Base-by-base conservation (phyloP, 2,888 invertebrate species). In the Polydrusus cervinus region DNA sequence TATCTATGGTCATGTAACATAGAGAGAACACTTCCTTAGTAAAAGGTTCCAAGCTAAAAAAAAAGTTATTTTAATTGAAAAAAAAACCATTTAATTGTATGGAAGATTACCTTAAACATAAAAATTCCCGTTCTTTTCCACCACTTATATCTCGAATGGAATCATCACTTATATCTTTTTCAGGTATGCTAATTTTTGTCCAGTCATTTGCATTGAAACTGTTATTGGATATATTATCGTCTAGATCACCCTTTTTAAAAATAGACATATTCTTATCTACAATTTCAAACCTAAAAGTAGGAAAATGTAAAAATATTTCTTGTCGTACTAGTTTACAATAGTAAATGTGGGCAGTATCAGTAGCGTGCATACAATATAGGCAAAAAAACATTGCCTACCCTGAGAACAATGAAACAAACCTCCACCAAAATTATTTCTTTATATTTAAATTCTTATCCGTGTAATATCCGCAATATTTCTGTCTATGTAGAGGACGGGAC, bases 1-100 rank as follows among this genome's bases (percentile, higher is more conserved):
- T 79, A 6, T 87, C 84, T 5, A 87, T 83, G 76, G 87, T 87
- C 13, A 88, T 83, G 74, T 89, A 87, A 79, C 90, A 90, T 47
- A 87, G 82, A 45, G 87, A 83, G 62, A 90, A 84, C 18, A 92
- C 87, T 81, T 90, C 90, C 80, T 87, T 87, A 74, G 89, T 89
- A 81, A 91, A 92, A 69, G 91, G 88, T 79, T 90, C 85, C 78
- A 87, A 85, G 78, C 91, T 91, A 80, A 70, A 84, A 84, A 34
- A 67, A 51, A 30, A 34, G n/a, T n/a, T n/a, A n/a, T n/a, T n/a
- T n/a, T n/a, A n/a, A n/a, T n/a, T n/a, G n/a, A n/a, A n/a, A n/a
- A n/a, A n/a, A n/a, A n/a, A n/a, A n/a, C n/a, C n/a, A n/a, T n/a
- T n/a, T n/a, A n/a, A n/a, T n/a, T n/a, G n/a, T n/a, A n/a, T n/a